These are phyloP conservation scores for Eustalomyia histrio DNA, from an alignment of 2,888 invertebrate species.

Conservation along the genomic window DNA sequence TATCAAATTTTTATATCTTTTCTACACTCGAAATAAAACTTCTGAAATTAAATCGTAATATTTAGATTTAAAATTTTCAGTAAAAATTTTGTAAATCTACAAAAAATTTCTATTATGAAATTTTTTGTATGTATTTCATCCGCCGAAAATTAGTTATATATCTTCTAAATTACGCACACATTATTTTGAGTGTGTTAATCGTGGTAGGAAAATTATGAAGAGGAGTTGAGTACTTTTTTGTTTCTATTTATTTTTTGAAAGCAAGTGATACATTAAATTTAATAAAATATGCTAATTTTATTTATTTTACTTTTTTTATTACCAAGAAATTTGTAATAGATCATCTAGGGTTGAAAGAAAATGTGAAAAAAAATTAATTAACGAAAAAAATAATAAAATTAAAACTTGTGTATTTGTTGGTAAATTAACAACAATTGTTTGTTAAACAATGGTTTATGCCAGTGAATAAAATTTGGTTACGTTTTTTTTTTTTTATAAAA, in stretches of 20 bases:
- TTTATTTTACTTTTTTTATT: constrained; percentile 43
- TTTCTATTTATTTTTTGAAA: constrained; percentile 19
- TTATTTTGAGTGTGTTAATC: not conserved
- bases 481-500: constrained; percentile 52
- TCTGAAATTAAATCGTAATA: too few species aligned
- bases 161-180: too few species aligned
- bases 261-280: constrained; percentile 73
- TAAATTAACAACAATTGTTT: constrained; percentile 63
- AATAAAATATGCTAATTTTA: constrained; percentile 76
- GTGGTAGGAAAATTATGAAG: constrained; percentile 36
- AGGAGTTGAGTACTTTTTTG: constrained; percentile 25
- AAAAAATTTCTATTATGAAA: too few species aligned
- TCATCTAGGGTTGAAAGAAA: constrained; percentile 70
- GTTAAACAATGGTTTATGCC: constrained; percentile 70
- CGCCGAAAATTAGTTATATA: too few species aligned
- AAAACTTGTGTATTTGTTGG: constrained; percentile 24
- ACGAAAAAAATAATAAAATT: constrained; percentile 36
- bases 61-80: too few species aligned
- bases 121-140: too few species aligned
- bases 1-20: constrained; percentile 57
- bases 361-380: constrained; percentile 71
- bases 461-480: constrained; percentile 61
- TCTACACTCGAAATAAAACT: too few species aligned
- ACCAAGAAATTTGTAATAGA: constrained; percentile 73
- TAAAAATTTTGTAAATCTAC: too few species aligned